These are phyloP conservation scores for Actinia equina DNA, from an alignment of 64 coral and sea anemone genomes.

Conservation along the genomic window DNA sequence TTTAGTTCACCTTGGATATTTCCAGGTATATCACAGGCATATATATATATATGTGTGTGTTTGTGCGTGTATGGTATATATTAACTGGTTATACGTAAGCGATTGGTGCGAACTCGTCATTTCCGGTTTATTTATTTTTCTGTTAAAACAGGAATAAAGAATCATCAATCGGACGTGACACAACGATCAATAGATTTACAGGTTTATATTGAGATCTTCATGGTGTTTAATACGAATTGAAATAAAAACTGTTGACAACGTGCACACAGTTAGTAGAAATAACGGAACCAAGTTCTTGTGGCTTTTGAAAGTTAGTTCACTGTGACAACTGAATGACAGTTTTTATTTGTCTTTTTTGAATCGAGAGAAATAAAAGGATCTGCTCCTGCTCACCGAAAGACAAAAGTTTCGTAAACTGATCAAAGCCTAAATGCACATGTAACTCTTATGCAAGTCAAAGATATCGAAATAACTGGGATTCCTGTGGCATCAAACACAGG, in stretches of 20 bases:
- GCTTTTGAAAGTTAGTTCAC: neutral
- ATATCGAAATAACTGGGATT: neutral
- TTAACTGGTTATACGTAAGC: neutral
- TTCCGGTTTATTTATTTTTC: neutral
- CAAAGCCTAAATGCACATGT: neutral
- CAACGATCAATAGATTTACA: neutral
- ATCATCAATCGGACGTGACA: neutral
- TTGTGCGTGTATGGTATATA: no score
- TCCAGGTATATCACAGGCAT: no score
- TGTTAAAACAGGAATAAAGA: neutral
- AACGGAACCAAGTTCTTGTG: neutral
- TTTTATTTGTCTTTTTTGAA: neutral
- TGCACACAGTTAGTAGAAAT: neutral
- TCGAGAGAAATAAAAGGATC: neutral
- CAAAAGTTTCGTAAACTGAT: neutral
- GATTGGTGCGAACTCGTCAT: neutral
- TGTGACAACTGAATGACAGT: neutral
- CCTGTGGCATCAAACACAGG: neutral
- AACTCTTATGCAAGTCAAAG: no score
- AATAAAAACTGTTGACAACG: neutral
- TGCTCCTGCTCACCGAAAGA: neutral
- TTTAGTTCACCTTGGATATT: no score
- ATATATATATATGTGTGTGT: no score
- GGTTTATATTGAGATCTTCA: neutral
- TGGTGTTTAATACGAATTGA: neutral